Conservation (phyloP, 1,140 invertebrate species). For the Drosophila nasuta region DNA sequence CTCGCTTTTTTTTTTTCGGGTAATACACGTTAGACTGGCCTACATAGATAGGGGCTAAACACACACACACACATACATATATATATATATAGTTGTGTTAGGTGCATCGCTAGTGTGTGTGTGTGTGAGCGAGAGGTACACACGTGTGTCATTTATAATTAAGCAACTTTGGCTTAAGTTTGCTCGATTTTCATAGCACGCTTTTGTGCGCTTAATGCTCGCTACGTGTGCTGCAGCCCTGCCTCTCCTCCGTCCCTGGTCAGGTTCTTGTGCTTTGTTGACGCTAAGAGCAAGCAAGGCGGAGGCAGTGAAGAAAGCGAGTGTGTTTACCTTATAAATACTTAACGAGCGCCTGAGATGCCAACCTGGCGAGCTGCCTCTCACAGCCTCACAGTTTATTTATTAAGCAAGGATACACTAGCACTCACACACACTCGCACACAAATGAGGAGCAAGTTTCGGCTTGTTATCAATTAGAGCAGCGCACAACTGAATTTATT, state of each 20-base stretch:
- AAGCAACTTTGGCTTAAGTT: constrained; percentile 77
- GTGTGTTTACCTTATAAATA: constrained; percentile 79
- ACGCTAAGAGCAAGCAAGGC: constrained; percentile 9
- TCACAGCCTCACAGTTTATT: constrained; percentile 72
- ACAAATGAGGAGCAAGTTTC: constrained; percentile 45
- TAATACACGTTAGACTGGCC: constrained; percentile 51
- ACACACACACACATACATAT: neutral
- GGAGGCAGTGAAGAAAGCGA: neutral
- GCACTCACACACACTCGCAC: constrained; percentile 43
- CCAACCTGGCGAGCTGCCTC: constrained; percentile 43
- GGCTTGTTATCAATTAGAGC: constrained; percentile 81
- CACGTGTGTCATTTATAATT: constrained; percentile 83
- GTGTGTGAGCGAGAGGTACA: constrained; percentile 12
- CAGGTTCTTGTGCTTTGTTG: constrained; percentile 32
- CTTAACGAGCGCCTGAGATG: constrained; percentile 67
- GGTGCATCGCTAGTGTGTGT: constrained; percentile 12
- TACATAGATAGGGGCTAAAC: constrained; percentile 61
- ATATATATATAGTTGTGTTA: neutral
- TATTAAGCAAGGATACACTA: constrained; percentile 62
- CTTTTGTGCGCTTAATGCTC: constrained; percentile 76
- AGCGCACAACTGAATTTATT: constrained; percentile 70
- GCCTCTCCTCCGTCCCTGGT: neutral
- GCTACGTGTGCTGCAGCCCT: constrained; percentile 51
- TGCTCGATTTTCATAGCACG: constrained; percentile 56
- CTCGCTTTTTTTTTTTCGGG: constrained; percentile 43